Percentiles rank a stretch among this genome's conserved stretches.
phyloP scores from a whole-genome alignment of 2,113 vertebrate species.

The Limanda limanda region DNA sequence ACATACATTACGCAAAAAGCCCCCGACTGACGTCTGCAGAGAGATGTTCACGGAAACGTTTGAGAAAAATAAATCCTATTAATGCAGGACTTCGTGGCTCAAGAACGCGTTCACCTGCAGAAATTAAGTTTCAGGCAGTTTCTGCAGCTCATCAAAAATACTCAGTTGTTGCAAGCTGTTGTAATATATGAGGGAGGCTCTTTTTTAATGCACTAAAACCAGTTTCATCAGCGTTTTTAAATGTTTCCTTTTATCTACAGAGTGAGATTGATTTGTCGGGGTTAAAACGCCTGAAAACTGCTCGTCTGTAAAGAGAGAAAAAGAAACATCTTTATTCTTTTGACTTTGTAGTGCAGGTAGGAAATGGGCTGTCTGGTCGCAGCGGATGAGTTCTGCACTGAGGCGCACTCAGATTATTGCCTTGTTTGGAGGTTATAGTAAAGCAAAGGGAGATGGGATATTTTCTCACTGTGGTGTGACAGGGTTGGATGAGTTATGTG shows the following conservation, averaged over 20 bases:
- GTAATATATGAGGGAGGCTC: not conserved
- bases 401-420: conserved; percentile 53
- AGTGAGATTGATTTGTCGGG: conserved; percentile 45
- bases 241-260: conserved; percentile 48
- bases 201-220: not conserved
- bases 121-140: conserved; percentile 30
- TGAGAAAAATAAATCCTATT: conserved; percentile 29
- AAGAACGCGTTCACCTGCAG: not conserved
- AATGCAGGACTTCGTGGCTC: not conserved
- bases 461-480: conserved; percentile 38
- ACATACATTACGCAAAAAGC: conserved; percentile 5
- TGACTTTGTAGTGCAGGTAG: conserved; percentile 44
- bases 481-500: conserved; percentile 42
- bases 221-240: conserved; percentile 53
- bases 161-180: not conserved
- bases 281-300: conserved; percentile 48
- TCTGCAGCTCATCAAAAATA: conserved; percentile 38
- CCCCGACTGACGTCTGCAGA: not conserved
- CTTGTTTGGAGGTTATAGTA: conserved; percentile 36
- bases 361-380: conserved; percentile 46
- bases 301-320: conserved; percentile 14
- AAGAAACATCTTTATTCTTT: conserved; percentile 30
- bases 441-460: conserved; percentile 37
- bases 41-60: conserved; percentile 9
- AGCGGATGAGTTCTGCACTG: conserved; percentile 63